These are phyloP conservation scores for Montipora sp. DNA, from an alignment of 64 coral and sea anemone genomes.

Conservation along the genomic window DNA sequence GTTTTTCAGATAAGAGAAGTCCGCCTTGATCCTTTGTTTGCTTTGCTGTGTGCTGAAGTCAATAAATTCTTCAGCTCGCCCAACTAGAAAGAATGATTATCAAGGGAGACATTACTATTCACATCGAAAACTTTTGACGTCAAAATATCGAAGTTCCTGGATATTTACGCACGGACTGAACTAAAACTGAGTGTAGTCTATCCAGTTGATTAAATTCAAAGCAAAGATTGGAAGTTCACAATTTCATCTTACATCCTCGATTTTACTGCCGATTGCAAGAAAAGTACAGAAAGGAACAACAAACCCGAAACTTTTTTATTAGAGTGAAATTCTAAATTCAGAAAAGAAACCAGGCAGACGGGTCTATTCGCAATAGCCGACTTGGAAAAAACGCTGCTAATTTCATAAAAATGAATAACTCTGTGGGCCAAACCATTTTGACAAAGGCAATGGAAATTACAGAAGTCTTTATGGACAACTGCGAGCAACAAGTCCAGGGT, in stretches of 20 bases:
- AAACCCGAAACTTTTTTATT: too few relatives aligned
- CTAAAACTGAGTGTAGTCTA: background rate
- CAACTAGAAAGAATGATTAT: background rate
- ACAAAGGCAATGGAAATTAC: background rate
- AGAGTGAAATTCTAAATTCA: too few relatives aligned
- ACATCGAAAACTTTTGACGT: conserved; percentile 5
- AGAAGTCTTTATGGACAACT: background rate
- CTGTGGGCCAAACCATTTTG: background rate
- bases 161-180: background rate
- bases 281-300: too few relatives aligned
- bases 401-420: conserved; percentile 6
- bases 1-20: background rate
- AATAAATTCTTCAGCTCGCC: background rate
- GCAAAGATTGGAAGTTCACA: background rate
- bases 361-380: too few relatives aligned
- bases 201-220: background rate
- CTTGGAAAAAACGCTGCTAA: background rate
- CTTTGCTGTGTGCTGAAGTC: background rate
- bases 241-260: background rate
- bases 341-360: background rate
- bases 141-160: background rate
- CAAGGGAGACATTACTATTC: conserved; percentile 1
- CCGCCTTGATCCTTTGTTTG: background rate
- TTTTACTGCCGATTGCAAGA: too few relatives aligned
- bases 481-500: conserved; percentile 3